phyloP scores from a whole-genome alignment of 2,888 invertebrate genomes.

The Abscondita cerata region DNA sequence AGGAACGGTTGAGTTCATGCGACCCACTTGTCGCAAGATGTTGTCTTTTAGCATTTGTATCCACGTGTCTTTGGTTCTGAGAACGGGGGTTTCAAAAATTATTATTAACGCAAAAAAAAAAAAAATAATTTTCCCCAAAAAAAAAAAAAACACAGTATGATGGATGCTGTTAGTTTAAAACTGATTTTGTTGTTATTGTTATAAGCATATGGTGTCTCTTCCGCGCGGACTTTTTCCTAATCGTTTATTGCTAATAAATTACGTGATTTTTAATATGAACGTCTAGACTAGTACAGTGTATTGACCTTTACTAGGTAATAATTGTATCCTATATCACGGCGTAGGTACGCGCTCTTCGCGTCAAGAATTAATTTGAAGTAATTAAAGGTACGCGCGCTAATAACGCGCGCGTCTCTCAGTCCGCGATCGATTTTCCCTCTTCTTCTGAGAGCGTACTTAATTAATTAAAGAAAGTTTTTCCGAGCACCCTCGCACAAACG shows the following conservation, averaged over 20 bases:
- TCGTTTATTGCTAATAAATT: conserved; percentile 40
- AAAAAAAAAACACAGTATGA: neutral
- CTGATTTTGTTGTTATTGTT: too few species aligned
- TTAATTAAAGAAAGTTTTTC: too few species aligned
- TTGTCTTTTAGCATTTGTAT: conserved; percentile 30
- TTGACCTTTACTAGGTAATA: conserved; percentile 35
- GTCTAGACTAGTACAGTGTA: conserved; percentile 36
- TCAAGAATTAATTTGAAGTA: too few species aligned
- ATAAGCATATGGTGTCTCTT: too few species aligned
- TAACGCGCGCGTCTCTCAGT: neutral
- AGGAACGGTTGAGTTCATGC: conserved; percentile 27
- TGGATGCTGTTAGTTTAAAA: neutral
- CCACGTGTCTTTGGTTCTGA: conserved; percentile 32
- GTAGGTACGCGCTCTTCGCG: conserved; percentile 3
- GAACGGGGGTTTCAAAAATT: neutral
- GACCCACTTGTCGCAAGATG: conserved; percentile 28
- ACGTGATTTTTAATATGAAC: conserved; percentile 37
- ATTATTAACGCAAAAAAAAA: too few species aligned
- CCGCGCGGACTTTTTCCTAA: conserved; percentile 35
- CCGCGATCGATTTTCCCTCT: too few species aligned
- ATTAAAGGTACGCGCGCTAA: neutral
- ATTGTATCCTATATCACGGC: conserved; percentile 25
- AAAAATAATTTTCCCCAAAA: too few species aligned
- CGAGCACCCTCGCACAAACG: too few species aligned
- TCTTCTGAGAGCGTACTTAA: too few species aligned